These are phyloP conservation scores for Pardosa pseudoannulata DNA, from an alignment of 2,888 invertebrate genomes.

Conservation along the genomic window DNA sequence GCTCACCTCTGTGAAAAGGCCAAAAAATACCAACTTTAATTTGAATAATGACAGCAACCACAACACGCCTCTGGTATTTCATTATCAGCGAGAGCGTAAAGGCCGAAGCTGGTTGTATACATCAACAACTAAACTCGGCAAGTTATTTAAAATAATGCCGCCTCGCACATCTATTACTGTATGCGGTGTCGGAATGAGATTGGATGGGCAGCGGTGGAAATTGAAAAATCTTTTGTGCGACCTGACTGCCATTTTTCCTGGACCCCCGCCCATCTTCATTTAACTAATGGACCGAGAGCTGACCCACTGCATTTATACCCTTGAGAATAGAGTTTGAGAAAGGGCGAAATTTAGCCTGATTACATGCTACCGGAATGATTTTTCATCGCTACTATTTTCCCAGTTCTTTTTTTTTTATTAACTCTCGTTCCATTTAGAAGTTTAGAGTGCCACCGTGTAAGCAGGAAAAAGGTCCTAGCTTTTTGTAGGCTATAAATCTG, in stretches of 20 bases:
- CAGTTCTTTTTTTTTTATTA: background rate
- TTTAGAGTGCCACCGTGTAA: background rate
- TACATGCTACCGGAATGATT: background rate
- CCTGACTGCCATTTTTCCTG: background rate
- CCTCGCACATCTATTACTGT: background rate
- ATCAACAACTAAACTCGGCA: background rate
- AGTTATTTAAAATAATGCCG: conserved; percentile 5
- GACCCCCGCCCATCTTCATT: conserved; percentile 11
- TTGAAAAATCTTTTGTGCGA: background rate
- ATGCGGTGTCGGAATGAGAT: background rate
- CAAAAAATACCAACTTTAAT: too few relatives aligned
- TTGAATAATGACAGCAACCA: too few relatives aligned
- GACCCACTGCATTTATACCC: background rate
- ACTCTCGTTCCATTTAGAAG: background rate
- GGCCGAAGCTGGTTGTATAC: background rate
- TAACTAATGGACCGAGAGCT: background rate
- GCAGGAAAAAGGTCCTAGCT: background rate
- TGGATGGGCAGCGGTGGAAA: background rate
- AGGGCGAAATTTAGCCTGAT: background rate
- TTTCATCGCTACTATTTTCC: background rate
- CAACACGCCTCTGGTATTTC: background rate
- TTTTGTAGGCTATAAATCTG: too few relatives aligned
- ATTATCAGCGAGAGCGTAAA: background rate
- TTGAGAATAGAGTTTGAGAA: background rate
- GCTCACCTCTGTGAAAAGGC: too few relatives aligned